Evolutionary conservation across 2,797 vertebrate genomes (phyloP), one percentile per base, ranked within the genome.

Genomic region (Carduelis carduelis): DNA sequence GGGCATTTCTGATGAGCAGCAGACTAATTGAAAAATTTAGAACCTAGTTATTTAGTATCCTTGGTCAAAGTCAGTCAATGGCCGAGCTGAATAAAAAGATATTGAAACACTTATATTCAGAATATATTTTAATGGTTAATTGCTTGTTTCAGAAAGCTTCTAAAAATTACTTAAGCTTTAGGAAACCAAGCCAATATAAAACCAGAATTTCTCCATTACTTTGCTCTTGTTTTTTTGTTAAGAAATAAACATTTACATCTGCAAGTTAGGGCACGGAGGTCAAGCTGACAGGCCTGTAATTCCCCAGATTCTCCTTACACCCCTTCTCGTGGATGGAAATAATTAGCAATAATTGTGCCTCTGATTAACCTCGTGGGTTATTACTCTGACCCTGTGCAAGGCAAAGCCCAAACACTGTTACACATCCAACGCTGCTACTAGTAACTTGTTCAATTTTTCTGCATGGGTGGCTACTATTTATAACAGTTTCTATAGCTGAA

Each of bases 341-440:
- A 47, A 84, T 72, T 60, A 72, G 27, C 34, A 55, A 5, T 72
- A 37, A 32, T 28, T 32, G 6, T 65, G 6, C 46, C 26, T 41
- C 41, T 0, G 1, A 27, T 55, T 47, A 66, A 43, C 32, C 5
- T n/a, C 0, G 0, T 12, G 32, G 57, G 30, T 46, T 47, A 2
- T 46, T 19, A 35, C 37, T 20, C 34, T 53, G 60, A 23, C 11
- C 17, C 32, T 3, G 2, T 8, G 14, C 19, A 32, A 47, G 27
- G 39, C 26, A 13, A 47, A 53, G 7, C 65, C 39, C 26, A 21
- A 71, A 50, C 8, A 5, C 59, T 46, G 37, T 87, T 80, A 8
- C 16, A 4, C 32, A 18, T 5, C 26, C 18, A 22, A 0, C 35
- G 47, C 30, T 61, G 46, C 32, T 56, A 4, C 6, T 14, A 50